phyloP scores from a whole-genome alignment of 2,113 vertebrate species.

The Rhea americana region DNA sequence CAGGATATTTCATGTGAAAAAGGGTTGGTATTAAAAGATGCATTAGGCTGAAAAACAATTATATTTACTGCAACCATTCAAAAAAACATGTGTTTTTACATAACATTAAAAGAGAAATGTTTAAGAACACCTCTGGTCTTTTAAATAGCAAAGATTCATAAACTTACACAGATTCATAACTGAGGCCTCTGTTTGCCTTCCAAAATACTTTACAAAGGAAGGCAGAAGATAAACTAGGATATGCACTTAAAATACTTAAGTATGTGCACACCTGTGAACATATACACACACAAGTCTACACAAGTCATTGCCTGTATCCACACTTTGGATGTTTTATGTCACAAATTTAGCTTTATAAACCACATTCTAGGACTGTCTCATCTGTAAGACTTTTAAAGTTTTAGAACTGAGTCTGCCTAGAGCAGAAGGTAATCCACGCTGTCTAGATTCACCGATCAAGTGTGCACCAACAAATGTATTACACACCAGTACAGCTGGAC shows the following conservation, averaged over 20 bases:
- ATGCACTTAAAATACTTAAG: neutral
- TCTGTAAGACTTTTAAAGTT: neutral
- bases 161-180: neutral
- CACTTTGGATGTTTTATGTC: neutral
- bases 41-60: constrained; percentile 91
- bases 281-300: neutral
- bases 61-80: constrained; percentile 76
- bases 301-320: neutral
- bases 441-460: neutral
- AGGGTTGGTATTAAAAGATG: constrained; percentile 97
- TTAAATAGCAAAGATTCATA: neutral
- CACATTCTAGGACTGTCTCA: neutral
- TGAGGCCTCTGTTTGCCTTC: neutral
- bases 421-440: neutral
- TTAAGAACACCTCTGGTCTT: neutral
- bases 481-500: neutral
- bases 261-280: neutral
- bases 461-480: neutral
- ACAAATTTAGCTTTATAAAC: neutral
- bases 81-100: constrained; percentile 20
- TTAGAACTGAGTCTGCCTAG: neutral
- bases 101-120: constrained; percentile 57
- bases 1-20: constrained; percentile 96
- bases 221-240: neutral
- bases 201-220: neutral